Evolutionary conservation across 1,140 invertebrate genomes (phyloP), one percentile per base, ranked within the genome.

Genomic region (Periplaneta americana): DNA sequence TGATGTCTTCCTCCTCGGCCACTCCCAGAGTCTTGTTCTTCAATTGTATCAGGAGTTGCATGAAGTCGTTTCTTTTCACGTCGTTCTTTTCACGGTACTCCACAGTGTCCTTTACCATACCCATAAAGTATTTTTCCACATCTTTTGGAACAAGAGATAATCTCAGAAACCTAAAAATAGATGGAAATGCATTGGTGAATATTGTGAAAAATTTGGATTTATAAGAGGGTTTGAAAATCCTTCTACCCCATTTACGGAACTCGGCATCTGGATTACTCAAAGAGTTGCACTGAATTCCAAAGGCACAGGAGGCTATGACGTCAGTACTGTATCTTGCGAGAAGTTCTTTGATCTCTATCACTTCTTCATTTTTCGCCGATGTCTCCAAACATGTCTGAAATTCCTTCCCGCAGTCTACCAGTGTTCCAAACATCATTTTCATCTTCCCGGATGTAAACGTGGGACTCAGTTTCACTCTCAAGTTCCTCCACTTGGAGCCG

Each of bases 231-330:
- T n/a, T n/a, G n/a, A 89, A 87, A 1, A 89, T 82, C 81, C 84
- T 85, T 82, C 84, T 85, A 2, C 89, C 90, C 83, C 89, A 86
- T 84, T 86, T 86, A 78, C 87, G 88, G 88, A 77, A n/a, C n/a
- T n/a, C n/a, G n/a, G n/a, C n/a, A n/a, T n/a, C n/a, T n/a, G n/a
- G n/a, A n/a, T n/a, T n/a, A n/a, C n/a, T n/a, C n/a, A n/a, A n/a
- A n/a, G n/a, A n/a, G n/a, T n/a, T n/a, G n/a, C n/a, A n/a, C n/a
- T 92, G 85, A 11, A 93, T 85, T 6, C 92, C 92, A 86, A 93
- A 93, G 11, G 89, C 91, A 80, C 89, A 90, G 0, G 88, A 88
- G 0, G 89, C 91, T 80, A 92, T 92, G 17, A 91, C 88, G 83
- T 92, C 91, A 17, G 89, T 90, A 0, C 89, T 88, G 80, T 89